Evolutionary conservation across 1,140 invertebrate species (phyloP).

Genomic region (Penaeus indicus): DNA sequence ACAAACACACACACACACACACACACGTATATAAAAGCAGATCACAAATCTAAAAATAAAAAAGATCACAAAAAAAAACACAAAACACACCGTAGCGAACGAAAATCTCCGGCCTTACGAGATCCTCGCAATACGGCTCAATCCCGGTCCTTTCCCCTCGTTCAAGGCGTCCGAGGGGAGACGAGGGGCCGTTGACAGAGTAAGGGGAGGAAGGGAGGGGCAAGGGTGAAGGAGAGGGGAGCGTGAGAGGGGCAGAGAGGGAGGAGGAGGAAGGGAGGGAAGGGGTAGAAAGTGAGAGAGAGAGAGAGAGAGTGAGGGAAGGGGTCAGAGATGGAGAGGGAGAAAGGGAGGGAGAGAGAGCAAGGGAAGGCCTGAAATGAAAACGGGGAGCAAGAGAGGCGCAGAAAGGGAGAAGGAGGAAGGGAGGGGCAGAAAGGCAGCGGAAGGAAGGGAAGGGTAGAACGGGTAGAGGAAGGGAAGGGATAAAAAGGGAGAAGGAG

Average conservation of each 20-base stretch:
- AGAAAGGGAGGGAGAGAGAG: conserved; percentile 32
- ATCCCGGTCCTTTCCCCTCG: too few species aligned
- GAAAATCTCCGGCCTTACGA: not conserved
- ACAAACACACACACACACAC: not conserved
- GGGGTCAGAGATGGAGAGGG: conserved; percentile 21
- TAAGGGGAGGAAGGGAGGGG: too few species aligned
- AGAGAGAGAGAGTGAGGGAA: too few species aligned
- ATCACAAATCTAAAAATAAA: conserved; percentile 1
- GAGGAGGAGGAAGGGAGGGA: not conserved
- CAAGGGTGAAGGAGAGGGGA: too few species aligned
- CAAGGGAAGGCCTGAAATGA: not conserved
- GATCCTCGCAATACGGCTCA: not conserved
- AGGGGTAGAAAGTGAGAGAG: not conserved
- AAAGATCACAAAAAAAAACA: not conserved
- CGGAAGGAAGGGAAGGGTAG: too few species aligned
- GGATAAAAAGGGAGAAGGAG: not conserved
- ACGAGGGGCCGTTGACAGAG: too few species aligned
- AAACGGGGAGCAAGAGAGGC: too few species aligned
- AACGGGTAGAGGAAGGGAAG: too few species aligned
- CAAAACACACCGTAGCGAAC: not conserved
- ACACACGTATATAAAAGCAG: not conserved
- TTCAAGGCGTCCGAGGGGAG: too few species aligned
- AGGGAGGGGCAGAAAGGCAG: too few species aligned
- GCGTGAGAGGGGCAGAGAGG: too few species aligned
- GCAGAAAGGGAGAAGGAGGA: too few species aligned